A percentile compares a stretch with the other conserved stretches of the same genome.
phyloP scores from a whole-genome alignment of 2,888 invertebrate genomes.

The Leucania comma region DNA sequence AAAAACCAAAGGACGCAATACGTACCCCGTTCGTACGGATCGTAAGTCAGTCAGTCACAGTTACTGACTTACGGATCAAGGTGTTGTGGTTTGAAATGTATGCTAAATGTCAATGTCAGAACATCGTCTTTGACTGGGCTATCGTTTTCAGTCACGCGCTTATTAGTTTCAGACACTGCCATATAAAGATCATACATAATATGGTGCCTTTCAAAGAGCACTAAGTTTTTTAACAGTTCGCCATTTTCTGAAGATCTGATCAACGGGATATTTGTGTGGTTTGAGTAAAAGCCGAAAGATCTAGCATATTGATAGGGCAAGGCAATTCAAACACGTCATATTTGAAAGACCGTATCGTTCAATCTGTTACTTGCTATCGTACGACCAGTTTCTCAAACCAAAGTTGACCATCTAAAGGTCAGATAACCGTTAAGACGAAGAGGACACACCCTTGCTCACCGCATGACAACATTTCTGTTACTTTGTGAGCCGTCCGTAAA shows the following conservation, averaged over 20 bases:
- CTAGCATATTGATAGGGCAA: not conserved
- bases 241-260: not conserved
- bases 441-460: conserved; percentile 42
- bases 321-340: not conserved
- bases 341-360: not conserved
- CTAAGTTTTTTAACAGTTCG: not conserved
- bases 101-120: conserved; percentile 63
- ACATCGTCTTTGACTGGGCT: conserved; percentile 27
- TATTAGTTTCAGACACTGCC: conserved; percentile 7
- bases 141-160: conserved; percentile 20
- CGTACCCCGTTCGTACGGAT: not conserved
- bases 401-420: conserved; percentile 6
- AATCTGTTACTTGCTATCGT: not conserved
- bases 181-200: not conserved
- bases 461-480: conserved; percentile 50
- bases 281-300: not conserved
- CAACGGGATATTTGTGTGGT: not conserved
- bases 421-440: conserved; percentile 5
- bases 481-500: conserved; percentile 43
- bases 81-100: conserved; percentile 63
- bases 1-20: conserved; percentile 40
- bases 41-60: too few relatives aligned
- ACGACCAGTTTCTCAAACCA: not conserved
- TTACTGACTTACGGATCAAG: conserved; percentile 38
- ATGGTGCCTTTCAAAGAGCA: not conserved